A percentile compares a stretch with the other conserved stretches of the same genome.
Conservation (phyloP, 2,888 invertebrate genomes). For the Drosophila siamana region DNA sequence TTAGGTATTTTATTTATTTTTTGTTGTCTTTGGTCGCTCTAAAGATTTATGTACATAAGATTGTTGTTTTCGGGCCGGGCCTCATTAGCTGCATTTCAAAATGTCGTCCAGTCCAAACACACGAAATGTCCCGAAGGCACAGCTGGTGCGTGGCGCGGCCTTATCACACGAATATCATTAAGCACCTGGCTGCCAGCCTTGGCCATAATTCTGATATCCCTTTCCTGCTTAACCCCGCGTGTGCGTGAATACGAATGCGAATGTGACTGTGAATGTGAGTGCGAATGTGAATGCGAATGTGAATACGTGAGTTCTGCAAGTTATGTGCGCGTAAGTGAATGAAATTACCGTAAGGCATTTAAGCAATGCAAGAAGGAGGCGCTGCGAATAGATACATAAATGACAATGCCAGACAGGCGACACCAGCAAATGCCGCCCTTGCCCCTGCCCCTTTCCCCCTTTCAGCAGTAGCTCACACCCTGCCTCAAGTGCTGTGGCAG, state of each 20-base stretch:
- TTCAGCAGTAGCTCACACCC: background rate
- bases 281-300: slow-evolving; percentile 57
- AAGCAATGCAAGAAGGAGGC: slow-evolving; percentile 75
- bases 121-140: slow-evolving; percentile 62
- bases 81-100: slow-evolving; percentile 78
- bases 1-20: too few species aligned
- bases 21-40: slow-evolving; percentile 25
- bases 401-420: slow-evolving; percentile 73
- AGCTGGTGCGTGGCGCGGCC: slow-evolving; percentile 67
- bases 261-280: slow-evolving; percentile 81
- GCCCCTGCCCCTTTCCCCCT: background rate
- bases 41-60: slow-evolving; percentile 74
- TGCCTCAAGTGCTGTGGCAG: slow-evolving; percentile 9
- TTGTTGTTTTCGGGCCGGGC: slow-evolving; percentile 40
- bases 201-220: slow-evolving; percentile 63
- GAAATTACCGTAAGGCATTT: slow-evolving; percentile 84
- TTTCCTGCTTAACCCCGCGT: slow-evolving; percentile 26
- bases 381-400: slow-evolving; percentile 78
- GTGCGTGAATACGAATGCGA: slow-evolving; percentile 43
- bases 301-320: slow-evolving; percentile 84
- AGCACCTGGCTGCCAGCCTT: slow-evolving; percentile 60
- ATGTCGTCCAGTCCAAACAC: slow-evolving; percentile 9
- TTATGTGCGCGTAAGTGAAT: slow-evolving; percentile 84
- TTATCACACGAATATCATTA: slow-evolving; percentile 79
- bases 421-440: slow-evolving; percentile 27